A percentile compares a stretch with the other conserved stretches of the same genome.
Evolutionary conservation across 2,888 invertebrate genomes (phyloP).

Genomic region (Teleiodes luculella): DNA sequence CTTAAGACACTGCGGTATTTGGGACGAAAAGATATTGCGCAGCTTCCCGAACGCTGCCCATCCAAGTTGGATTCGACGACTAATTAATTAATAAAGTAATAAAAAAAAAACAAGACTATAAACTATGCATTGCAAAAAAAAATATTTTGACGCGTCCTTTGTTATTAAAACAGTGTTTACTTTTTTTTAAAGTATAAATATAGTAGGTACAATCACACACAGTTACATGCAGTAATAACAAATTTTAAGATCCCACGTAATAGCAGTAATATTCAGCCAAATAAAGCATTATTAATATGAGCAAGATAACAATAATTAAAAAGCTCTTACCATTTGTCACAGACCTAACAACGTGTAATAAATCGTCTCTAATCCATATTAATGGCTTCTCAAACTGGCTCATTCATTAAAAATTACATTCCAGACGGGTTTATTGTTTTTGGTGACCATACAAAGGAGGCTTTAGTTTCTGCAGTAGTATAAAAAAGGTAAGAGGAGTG

Average conservation of each 20-base stretch:
- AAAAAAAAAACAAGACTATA: too few relatives aligned
- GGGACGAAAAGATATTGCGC: too few relatives aligned
- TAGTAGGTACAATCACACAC: too few relatives aligned
- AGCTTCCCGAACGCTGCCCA: too few relatives aligned
- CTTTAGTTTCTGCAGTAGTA: neutral
- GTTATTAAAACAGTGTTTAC: too few relatives aligned
- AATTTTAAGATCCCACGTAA: too few relatives aligned
- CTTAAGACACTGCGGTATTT: too few relatives aligned
- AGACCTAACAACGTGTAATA: conserved; percentile 32
- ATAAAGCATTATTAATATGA: neutral
- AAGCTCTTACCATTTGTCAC: conserved; percentile 41
- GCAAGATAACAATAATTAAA: conserved; percentile 31
- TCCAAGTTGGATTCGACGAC: too few relatives aligned
- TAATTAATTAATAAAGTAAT: neutral
- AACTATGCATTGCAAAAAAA: too few relatives aligned
- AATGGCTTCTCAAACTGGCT: conserved; percentile 45
- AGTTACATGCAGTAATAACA: too few relatives aligned
- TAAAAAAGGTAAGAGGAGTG: neutral
- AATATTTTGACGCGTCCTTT: too few relatives aligned
- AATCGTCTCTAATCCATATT: conserved; percentile 52
- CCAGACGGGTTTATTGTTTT: conserved; percentile 34
- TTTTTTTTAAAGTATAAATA: too few relatives aligned
- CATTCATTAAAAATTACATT: conserved; percentile 37
- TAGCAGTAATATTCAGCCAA: neutral
- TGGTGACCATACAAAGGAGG: conserved; percentile 44